phyloP scores from a whole-genome alignment of 2,888 invertebrate species.

The Petrophora chlorosata region DNA sequence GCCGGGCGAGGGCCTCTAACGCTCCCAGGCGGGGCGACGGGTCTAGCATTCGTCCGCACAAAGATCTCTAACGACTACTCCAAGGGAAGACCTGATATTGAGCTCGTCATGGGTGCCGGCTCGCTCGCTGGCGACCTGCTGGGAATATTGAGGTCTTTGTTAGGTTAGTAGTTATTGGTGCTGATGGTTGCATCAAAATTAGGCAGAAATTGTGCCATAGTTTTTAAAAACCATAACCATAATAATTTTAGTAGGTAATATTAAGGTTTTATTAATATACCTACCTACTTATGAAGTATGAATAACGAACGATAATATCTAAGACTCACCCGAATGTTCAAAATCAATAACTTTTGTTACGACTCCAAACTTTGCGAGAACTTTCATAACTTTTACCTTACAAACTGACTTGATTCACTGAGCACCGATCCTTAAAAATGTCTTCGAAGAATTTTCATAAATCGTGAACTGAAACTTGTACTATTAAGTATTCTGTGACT shows the following conservation, averaged over 20 bases:
- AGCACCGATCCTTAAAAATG: slow-evolving; percentile 11
- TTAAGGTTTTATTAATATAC: no score
- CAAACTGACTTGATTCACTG: slow-evolving; percentile 21
- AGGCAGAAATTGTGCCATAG: no score
- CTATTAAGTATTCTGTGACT: no score
- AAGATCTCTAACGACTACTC: slow-evolving; percentile 83
- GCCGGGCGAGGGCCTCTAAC: slow-evolving; percentile 88
- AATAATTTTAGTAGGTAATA: no score
- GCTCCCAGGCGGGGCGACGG: slow-evolving; percentile 90
- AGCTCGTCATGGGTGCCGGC: slow-evolving; percentile 91
- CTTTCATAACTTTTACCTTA: slow-evolving; percentile 10
- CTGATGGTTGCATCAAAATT: no score
- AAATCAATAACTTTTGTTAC: slow-evolving; percentile 33
- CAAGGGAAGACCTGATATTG: slow-evolving; percentile 91
- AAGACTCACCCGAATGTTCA: slow-evolving; percentile 15
- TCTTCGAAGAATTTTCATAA: slow-evolving; percentile 20
- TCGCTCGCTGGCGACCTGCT: slow-evolving; percentile 89
- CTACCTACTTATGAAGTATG: slow-evolving; percentile 3
- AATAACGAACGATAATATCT: slow-evolving; percentile 20
- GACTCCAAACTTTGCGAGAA: slow-evolving; percentile 4
- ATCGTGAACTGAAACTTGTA: slow-evolving; percentile 1
- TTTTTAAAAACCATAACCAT: no score
- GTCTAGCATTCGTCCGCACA: slow-evolving; percentile 89
- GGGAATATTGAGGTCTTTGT: slow-evolving; percentile 85
- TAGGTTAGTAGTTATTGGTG: slow-evolving; percentile 82